Conservation (phyloP, 2,797 vertebrate genomes). For the Choloepus didactylus region DNA sequence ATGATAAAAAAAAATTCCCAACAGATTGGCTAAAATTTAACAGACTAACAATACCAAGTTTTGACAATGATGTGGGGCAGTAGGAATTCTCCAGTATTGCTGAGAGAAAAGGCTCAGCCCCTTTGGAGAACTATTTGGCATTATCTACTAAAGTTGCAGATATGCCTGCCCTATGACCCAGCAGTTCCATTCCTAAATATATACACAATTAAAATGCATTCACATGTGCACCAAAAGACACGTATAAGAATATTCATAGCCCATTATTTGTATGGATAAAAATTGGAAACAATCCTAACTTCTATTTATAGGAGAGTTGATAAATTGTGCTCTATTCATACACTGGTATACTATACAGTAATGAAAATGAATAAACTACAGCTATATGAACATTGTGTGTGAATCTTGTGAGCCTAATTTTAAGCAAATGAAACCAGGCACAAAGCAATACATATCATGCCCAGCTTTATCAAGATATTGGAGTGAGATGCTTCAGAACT, state of each 20-base stretch:
- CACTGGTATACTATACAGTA: neutral
- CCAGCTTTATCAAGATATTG: too few relatives aligned
- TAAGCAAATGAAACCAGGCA: neutral
- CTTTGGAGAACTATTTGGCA: neutral
- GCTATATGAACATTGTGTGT: neutral
- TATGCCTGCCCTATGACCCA: neutral
- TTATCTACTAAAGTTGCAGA: neutral
- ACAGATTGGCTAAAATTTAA: neutral
- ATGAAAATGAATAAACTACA: neutral
- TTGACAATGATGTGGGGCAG: neutral
- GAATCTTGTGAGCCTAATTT: neutral
- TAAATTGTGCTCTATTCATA: neutral
- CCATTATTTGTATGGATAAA: conserved; percentile 17
- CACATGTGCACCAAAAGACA: neutral
- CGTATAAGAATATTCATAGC: neutral
- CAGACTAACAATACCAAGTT: neutral
- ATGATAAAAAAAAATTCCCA: neutral
- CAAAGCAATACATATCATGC: too few relatives aligned
- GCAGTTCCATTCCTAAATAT: neutral
- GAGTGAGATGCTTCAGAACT: too few relatives aligned
- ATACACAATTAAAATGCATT: neutral
- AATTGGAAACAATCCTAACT: neutral
- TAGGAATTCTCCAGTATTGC: neutral
- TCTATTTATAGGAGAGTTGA: neutral
- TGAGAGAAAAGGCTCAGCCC: neutral